phyloP scores from a whole-genome alignment of 2,797 vertebrate genomes.

The Betta splendens region DNA sequence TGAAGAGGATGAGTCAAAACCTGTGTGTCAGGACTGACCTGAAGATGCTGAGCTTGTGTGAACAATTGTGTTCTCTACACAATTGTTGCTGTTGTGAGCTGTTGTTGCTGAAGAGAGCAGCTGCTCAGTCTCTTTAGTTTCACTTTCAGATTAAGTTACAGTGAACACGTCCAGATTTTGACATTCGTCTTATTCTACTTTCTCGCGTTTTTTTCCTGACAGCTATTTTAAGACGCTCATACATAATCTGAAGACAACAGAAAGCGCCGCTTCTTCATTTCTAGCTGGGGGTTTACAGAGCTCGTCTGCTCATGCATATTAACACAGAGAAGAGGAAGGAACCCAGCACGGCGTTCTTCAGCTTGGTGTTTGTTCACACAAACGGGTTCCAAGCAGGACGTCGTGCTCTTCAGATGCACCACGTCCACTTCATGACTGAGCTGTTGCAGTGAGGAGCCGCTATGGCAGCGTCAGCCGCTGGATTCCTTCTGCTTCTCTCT shows the following conservation, averaged over 20 bases:
- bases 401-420: neutral
- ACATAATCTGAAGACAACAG: neutral
- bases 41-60: no score
- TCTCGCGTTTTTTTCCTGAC: neutral
- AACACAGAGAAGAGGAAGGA: conserved; percentile 18
- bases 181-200: no score
- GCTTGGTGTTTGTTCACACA: neutral
- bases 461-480: neutral
- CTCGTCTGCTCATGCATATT: neutral
- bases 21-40: no score
- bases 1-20: no score
- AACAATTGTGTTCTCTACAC: no score
- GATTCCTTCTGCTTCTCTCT: conserved; percentile 15
- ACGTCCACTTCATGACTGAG: neutral
- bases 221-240: neutral
- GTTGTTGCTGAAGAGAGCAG: no score
- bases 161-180: no score
- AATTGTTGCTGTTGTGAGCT: no score
- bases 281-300: neutral
- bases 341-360: neutral
- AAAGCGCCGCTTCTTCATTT: conserved; percentile 15
- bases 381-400: no score
- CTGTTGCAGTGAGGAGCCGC: neutral
- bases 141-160: no score
- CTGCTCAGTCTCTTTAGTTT: no score